A percentile compares a stretch with the other conserved stretches of the same genome.
Evolutionary conservation across 37 sponge, comb jelly and placozoan species (phyloP).

Genomic region (Halichondria panicea): DNA sequence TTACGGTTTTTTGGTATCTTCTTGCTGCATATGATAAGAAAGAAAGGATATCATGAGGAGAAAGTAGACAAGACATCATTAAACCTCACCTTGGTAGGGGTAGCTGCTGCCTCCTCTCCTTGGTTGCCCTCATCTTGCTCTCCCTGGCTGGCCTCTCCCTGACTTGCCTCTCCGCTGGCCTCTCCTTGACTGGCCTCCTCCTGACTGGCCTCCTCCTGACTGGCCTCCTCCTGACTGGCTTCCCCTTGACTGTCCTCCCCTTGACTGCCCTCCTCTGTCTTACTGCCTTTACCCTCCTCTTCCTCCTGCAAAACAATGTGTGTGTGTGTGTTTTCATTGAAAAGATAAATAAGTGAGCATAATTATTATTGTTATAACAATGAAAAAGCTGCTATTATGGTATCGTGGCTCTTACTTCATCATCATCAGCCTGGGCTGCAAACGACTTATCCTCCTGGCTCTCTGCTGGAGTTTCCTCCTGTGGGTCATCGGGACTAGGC

Average conservation of each 20-base stretch:
- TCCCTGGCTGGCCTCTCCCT: not conserved
- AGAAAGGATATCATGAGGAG: not conserved
- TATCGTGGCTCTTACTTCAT: slow-evolving; percentile 24
- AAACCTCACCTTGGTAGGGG: not conserved
- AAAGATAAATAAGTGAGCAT: not conserved
- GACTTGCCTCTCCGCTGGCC: not conserved
- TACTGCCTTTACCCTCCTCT: slow-evolving; percentile 11
- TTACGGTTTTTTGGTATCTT: not conserved
- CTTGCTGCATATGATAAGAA: not conserved
- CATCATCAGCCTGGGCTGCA: slow-evolving; percentile 11
- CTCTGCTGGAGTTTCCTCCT: slow-evolving; percentile 18
- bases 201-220: slow-evolving; percentile 18
- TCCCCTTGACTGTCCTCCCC: slow-evolving; percentile 5
- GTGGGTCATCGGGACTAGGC: slow-evolving; percentile 81
- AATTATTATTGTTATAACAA: not conserved
- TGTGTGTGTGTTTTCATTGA: not conserved
- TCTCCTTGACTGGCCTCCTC: not conserved
- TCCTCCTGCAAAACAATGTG: not conserved
- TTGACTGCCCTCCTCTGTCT: not conserved
- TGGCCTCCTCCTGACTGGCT: slow-evolving; percentile 13
- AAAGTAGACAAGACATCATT: not conserved
- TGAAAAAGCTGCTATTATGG: not conserved
- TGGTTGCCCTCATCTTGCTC: slow-evolving; percentile 9
- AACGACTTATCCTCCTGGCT: not conserved
- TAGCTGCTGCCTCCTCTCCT: slow-evolving; percentile 4